Evolutionary conservation across 2,797 vertebrate species (phyloP), one percentile per base, ranked within the genome.

Genomic region (Lepus oiostolus): DNA sequence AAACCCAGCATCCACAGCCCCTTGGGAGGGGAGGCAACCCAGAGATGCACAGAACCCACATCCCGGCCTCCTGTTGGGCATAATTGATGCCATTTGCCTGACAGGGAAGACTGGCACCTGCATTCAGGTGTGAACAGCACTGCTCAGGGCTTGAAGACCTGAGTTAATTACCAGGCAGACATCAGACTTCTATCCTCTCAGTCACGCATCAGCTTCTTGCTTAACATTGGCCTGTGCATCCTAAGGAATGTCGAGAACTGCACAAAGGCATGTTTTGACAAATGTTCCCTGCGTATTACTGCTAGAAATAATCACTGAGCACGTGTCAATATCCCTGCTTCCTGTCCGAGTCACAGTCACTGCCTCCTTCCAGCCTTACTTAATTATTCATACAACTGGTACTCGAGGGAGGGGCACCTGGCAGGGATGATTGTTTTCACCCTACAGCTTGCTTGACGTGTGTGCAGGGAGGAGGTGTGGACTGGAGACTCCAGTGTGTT

Each of bases 1-100:
- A n/a, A 91, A 11, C 16, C 93, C 47, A 24, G 32, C 47, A 8
- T 77, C 93, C 21, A 52, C 65, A 93, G 88, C 74, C 84, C 79
- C 47, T 70, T 91, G 42, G 70, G 82, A 67, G 17, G 91, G 68
- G 5, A 72, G 71, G 47, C 63, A 85, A 95, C 89, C 94, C 82
- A 60, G 86, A 97, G 95, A 95, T 84, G 94, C 95, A 4, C 2
- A 79, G 95, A 86, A 26, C 88, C 85, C 91, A 63, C 82, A 81
- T 85, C 68, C 52, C 89, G 50, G 84, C 7, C 70, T 96, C 94
- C 6, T 77, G 82, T 96, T 92, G 93, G 86, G 83, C 92, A 97
- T 97, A 96, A 97, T 86, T 92, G 96, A 79, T 94, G 94, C 88
- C 85, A 38, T 85, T 96, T 92, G 74, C 95, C 88, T 96, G 82